These are phyloP conservation scores for Lucilia cuprina DNA, from an alignment of 1,140 invertebrate species.

Conservation along the genomic window DNA sequence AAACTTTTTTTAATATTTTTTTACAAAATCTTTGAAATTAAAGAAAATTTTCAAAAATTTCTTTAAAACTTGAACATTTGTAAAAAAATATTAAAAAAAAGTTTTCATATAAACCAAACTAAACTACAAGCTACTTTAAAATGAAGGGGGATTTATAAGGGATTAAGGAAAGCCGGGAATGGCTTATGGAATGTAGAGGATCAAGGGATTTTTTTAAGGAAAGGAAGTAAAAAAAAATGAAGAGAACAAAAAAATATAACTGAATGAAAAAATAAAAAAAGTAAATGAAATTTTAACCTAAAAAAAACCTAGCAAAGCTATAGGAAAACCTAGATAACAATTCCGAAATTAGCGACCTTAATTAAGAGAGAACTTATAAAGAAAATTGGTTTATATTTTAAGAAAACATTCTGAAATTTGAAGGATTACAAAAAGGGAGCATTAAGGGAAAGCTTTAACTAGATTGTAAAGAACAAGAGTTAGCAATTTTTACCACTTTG, in stretches of 20 bases:
- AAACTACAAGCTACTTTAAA: constrained; percentile 53
- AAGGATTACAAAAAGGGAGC: not conserved
- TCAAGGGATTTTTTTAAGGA: constrained; percentile 43
- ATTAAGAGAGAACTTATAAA: not conserved
- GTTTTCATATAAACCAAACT: constrained; percentile 45
- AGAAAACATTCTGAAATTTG: not conserved
- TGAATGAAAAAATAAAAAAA: constrained; percentile 13
- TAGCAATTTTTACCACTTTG: constrained; percentile 40
- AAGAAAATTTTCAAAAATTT: not conserved
- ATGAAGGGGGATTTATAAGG: constrained; percentile 57
- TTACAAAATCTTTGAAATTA: no score
- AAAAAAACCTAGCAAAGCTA: not conserved
- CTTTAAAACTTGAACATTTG: not conserved
- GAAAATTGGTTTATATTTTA: no score
- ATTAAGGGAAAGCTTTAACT: not conserved
- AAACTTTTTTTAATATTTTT: no score
- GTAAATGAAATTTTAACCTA: constrained; percentile 27
- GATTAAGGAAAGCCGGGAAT: constrained; percentile 66
- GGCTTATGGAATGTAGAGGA: constrained; percentile 64
- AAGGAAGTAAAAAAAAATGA: constrained; percentile 40
- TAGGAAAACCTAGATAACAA: not conserved
- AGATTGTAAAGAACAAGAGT: no score
- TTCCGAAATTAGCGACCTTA: not conserved
- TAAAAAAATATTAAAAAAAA: not conserved
- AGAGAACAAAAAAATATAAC: constrained; percentile 35